Conservation (phyloP, 2,113 vertebrate genomes). For the Psettodes erumei region DNA sequence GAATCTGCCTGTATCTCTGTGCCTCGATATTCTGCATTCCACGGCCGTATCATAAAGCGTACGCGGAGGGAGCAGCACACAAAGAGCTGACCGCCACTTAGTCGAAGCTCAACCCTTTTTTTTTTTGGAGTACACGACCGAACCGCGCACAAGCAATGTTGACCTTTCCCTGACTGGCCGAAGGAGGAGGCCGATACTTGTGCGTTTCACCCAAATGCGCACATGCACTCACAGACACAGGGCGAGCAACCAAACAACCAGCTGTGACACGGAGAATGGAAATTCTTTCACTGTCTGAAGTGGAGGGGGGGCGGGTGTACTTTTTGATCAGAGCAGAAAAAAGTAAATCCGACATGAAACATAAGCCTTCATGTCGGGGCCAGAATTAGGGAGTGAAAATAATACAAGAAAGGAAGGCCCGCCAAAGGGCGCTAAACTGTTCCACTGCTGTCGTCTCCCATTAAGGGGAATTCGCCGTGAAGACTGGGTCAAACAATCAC, state of each 20-base stretch:
- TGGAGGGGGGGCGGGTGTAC: neutral
- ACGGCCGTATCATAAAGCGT: neutral
- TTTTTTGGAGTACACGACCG: conserved; percentile 46
- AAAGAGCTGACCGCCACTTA: conserved; percentile 18
- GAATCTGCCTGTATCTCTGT: too few species aligned
- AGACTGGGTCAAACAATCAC: conserved; percentile 64
- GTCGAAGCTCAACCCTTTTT: conserved; percentile 32
- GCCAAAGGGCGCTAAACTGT: conserved; percentile 68
- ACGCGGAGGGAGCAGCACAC: neutral
- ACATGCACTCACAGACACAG: conserved; percentile 31
- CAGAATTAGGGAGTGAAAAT: conserved; percentile 59
- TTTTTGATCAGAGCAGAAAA: conserved; percentile 58
- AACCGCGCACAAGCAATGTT: conserved; percentile 27
- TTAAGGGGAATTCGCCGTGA: conserved; percentile 70
- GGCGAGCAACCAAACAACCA: conserved; percentile 15
- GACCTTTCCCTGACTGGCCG: conserved; percentile 42
- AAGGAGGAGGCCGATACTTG: conserved; percentile 27
- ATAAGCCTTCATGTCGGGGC: conserved; percentile 62
- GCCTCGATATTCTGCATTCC: neutral
- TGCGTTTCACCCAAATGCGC: conserved; percentile 32
- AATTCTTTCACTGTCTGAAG: conserved; percentile 18
- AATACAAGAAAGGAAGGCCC: conserved; percentile 50
- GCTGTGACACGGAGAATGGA: conserved; percentile 9
- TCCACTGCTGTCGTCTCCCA: conserved; percentile 74
- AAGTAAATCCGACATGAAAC: conserved; percentile 63